Conservation (phyloP, 1,140 invertebrate species). For the Apis cerana region DNA sequence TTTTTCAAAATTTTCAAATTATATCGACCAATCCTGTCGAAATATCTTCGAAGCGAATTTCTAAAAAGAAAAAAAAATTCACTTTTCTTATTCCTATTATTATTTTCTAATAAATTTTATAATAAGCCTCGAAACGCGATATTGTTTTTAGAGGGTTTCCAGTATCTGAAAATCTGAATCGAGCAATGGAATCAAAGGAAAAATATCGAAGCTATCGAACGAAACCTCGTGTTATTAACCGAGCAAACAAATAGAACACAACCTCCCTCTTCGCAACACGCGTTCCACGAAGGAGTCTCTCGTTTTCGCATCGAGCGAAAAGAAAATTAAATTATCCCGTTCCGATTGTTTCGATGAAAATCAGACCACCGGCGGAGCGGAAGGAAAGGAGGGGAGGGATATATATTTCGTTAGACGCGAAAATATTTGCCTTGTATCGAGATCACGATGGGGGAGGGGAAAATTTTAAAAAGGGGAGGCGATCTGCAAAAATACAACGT, state of each 20-base stretch:
- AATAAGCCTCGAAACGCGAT: too few species aligned
- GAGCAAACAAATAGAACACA: neutral
- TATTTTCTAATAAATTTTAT: too few species aligned
- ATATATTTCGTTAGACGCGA: neutral
- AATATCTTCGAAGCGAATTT: too few species aligned
- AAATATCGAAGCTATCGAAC: neutral
- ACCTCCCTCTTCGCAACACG: neutral
- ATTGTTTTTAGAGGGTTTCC: too few species aligned
- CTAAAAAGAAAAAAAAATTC: too few species aligned
- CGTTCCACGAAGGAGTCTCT: neutral
- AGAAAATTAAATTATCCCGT: neutral
- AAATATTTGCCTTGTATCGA: conserved; percentile 1
- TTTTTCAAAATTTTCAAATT: too few species aligned
- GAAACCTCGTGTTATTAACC: neutral
- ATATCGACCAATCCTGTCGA: too few species aligned
- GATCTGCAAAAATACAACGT: neutral
- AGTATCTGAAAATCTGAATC: too few species aligned
- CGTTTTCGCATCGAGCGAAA: neutral
- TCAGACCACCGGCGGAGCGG: too few species aligned
- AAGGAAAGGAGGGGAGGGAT: neutral
- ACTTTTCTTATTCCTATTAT: too few species aligned
- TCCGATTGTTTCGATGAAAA: neutral
- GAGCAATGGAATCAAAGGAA: too few species aligned
- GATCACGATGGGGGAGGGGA: too few species aligned
- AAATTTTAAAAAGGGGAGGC: neutral